Conservation (phyloP, 2,797 vertebrate species). For the Neomorphus geoffroyi region DNA sequence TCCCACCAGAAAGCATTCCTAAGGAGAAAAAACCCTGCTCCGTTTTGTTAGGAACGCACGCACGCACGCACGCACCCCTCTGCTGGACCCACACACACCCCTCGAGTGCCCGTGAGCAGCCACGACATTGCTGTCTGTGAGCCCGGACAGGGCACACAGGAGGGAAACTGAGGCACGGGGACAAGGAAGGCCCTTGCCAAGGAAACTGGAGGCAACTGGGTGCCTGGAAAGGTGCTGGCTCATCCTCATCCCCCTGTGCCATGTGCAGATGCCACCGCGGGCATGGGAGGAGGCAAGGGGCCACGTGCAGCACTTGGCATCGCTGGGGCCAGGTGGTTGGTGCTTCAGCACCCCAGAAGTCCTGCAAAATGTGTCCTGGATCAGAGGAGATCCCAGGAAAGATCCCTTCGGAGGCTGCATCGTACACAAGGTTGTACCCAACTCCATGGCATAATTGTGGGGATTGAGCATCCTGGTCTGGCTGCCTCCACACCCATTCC, state of each 20-base stretch:
- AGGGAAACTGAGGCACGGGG: neutral
- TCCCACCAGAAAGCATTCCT: neutral
- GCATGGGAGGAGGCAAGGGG: neutral
- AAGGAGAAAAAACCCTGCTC: neutral
- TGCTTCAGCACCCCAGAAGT: neutral
- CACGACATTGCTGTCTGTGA: accelerated
- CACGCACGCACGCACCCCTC: accelerated
- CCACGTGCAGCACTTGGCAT: neutral
- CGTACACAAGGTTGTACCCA: neutral
- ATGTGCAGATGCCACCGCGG: neutral
- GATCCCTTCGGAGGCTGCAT: neutral
- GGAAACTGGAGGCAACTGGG: accelerated
- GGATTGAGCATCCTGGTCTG: accelerated
- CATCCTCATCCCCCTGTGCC: neutral
- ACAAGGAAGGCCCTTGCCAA: neutral
- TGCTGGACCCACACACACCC: accelerated
- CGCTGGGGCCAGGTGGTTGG: neutral
- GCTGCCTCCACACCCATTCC: accelerated
- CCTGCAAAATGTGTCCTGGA: neutral
- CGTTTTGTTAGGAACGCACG: accelerated
- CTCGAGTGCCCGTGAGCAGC: neutral
- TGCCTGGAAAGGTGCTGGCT: neutral
- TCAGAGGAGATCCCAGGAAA: neutral
- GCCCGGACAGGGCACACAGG: accelerated
- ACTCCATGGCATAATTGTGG: accelerated